Evolutionary conservation across 2,113 vertebrate genomes (phyloP).

Genomic region (Xerus inauris): DNA sequence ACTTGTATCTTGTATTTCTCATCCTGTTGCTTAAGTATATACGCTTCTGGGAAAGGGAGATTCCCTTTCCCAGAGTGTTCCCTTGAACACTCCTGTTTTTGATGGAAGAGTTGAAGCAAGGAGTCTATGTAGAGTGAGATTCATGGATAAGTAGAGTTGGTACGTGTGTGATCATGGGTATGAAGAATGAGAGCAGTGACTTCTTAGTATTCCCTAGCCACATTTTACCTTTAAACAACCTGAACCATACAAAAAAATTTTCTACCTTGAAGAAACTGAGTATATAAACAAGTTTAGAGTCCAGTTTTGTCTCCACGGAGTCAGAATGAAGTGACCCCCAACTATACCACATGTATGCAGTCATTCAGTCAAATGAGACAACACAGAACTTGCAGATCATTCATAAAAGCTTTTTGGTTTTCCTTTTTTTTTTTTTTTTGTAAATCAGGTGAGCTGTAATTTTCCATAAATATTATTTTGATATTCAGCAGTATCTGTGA

Average conservation of each 20-base stretch:
- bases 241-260: neutral
- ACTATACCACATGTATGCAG: neutral
- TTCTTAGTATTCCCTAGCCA: neutral
- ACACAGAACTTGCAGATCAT: neutral
- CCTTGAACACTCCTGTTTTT: neutral
- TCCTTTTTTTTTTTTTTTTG: neutral
- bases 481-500: constrained; percentile 20
- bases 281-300: neutral
- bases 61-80: too few relatives aligned
- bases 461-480: neutral
- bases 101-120: neutral
- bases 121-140: neutral
- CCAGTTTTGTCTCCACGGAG: neutral
- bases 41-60: constrained; percentile 26
- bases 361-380: neutral
- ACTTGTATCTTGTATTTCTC: constrained; percentile 47
- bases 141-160: neutral
- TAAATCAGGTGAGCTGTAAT: neutral
- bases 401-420: neutral
- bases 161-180: neutral
- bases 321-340: neutral
- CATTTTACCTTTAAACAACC: neutral
- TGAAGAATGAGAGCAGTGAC: neutral
- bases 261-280: neutral
- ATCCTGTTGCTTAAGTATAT: constrained; percentile 37